Evolutionary conservation across 2,797 vertebrate species (phyloP), one percentile per base, ranked within the genome.

Genomic region (Sorex maritimensis): DNA sequence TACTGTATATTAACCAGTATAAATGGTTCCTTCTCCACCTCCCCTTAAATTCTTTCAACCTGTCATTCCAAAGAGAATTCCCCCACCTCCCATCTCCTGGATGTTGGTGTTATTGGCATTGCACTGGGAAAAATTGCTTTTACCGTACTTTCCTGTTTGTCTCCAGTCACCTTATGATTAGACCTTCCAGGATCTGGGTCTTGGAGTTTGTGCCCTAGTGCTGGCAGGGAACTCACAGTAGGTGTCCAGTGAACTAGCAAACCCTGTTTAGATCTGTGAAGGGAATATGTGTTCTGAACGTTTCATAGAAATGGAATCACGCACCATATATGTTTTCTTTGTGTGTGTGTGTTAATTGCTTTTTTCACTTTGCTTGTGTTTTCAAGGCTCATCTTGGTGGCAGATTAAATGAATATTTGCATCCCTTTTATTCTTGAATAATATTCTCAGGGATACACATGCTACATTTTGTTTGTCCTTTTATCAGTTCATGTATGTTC

Each of bases 31-130:
- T 17, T 28, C 34, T 65, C 8, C 19, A 5, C 11, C 0, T 14
- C 13, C 5, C 4, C 6, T 46, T 24, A 34, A 85, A 75, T 52
- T 34, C 61, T 41, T 87, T 72, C 74, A 86, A 94, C 28, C 46
- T 95, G 84, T 28, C 34, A 11, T 90, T 93, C 14, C 34, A 23
- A 34, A 46, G 7, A 67, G 74, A 77, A 67, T 63, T 21, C 61
- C 4, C 23, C 61, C 19, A 67, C 26, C 82, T 46, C 28, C 15
- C 26, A 7, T 23, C 3, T 2, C 21, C 34, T n/a, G 85, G n/a
- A 0, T 2, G 8, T 73, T 46, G n/a, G 0, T 34, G 85, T 34
- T 26, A 2, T 49, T 49, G n/a, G 38, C 30, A 6, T 38, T 63
- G 68, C 12, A 28, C 71, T 72, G 88, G 61, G 68, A 44, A 91